phyloP scores from a whole-genome alignment of 2,113 vertebrate species.

The Gavialis gangeticus region DNA sequence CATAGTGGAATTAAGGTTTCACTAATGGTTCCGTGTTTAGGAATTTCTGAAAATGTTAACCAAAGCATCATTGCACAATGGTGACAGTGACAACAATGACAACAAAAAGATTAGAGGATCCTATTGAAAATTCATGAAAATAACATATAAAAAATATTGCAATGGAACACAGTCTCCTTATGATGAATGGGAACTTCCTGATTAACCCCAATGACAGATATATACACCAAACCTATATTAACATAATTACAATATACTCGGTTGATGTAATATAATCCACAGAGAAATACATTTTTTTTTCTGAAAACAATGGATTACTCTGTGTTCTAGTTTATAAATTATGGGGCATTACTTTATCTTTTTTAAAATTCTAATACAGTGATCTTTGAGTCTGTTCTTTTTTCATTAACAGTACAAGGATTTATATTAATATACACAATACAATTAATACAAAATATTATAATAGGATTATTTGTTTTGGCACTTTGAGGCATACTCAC shows the following conservation, averaged over 20 bases:
- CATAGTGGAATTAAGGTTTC: not conserved
- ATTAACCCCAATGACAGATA: conserved; percentile 3
- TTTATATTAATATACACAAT: not conserved
- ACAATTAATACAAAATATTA: not conserved
- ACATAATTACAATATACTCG: not conserved
- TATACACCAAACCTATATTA: not conserved
- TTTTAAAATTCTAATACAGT: conserved; percentile 8
- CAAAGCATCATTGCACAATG: not conserved
- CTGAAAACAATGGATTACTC: not conserved
- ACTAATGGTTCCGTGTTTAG: conserved; percentile 1
- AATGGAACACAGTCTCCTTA: not conserved
- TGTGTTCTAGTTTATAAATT: not conserved
- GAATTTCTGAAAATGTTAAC: conserved; percentile 9
- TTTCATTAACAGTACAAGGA: not conserved
- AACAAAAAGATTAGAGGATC: not conserved
- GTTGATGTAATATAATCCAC: not conserved
- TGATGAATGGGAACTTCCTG: not conserved
- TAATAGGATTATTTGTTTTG: not conserved
- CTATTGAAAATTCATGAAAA: conserved; percentile 17
- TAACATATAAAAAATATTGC: not conserved
- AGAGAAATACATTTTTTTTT: not conserved
- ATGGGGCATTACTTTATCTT: not conserved
- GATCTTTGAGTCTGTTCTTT: conserved; percentile 15
- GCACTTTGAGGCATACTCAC: not conserved
- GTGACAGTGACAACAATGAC: not conserved